Percentiles rank a stretch among this genome's conserved stretches.
These are phyloP conservation scores for Eunapius fragilis DNA, from an alignment of 37 sponge, comb jelly and placozoan species.

Conservation along the genomic window DNA sequence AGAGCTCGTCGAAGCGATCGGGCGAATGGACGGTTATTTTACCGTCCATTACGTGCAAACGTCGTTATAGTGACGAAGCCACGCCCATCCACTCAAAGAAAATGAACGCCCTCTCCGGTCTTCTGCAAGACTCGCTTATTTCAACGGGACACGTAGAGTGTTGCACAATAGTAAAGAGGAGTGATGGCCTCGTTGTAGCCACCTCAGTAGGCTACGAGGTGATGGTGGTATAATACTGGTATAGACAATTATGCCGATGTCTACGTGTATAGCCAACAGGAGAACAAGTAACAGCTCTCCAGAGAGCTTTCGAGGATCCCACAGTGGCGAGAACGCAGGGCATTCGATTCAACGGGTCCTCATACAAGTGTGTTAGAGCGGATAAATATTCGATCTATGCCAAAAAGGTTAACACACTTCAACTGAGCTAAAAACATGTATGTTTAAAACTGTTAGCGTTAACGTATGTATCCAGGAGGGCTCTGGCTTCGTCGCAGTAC, in stretches of 20 bases:
- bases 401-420: conserved; percentile 69
- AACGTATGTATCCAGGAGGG: conserved; percentile 26
- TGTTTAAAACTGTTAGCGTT: neutral
- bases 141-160: conserved; percentile 88
- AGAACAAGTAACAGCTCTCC: conserved; percentile 60
- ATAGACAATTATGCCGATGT: neutral
- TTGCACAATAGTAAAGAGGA: conserved; percentile 71
- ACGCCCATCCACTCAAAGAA: neutral
- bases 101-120: neutral
- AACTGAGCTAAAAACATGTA: no score
- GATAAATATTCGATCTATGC: conserved; percentile 88
- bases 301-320: conserved; percentile 53
- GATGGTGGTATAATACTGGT: neutral
- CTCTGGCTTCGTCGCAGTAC: conserved; percentile 77
- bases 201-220: conserved; percentile 76
- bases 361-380: conserved; percentile 74
- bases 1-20: conserved; percentile 13
- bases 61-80: conserved; percentile 6
- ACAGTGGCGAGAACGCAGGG: conserved; percentile 59
- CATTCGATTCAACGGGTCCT: conserved; percentile 71
- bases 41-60: neutral
- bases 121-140: conserved; percentile 75
- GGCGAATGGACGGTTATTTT: conserved; percentile 15
- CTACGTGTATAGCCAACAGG: conserved; percentile 21
- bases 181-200: conserved; percentile 72